Evolutionary conservation across 30 jellyfish, hydroid and myxozoan genomes (phyloP).

Genomic region (Haliclystus octoradiatus): DNA sequence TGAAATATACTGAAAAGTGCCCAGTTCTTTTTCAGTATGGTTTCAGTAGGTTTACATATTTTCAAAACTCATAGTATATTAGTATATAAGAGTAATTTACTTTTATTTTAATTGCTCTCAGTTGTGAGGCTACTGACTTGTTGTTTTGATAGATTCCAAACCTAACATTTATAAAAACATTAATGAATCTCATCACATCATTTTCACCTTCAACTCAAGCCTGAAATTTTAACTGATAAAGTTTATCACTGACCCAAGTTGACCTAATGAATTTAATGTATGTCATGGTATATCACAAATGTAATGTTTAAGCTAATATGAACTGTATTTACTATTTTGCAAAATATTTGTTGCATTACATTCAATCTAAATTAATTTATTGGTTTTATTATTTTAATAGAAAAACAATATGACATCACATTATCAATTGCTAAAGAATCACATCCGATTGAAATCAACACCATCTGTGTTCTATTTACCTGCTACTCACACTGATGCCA

Average conservation of each 20-base stretch:
- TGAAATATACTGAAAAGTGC: neutral
- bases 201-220: too few species aligned
- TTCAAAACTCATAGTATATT: too few species aligned
- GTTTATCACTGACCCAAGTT: too few species aligned
- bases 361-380: neutral
- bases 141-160: neutral
- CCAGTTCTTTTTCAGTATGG: neutral
- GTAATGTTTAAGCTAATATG: neutral
- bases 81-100: too few species aligned
- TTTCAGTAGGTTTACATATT: neutral
- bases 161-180: neutral
- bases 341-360: neutral
- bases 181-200: neutral
- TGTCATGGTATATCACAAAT: neutral
- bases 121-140: neutral
- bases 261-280: neutral
- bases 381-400: conserved; percentile 25
- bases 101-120: neutral
- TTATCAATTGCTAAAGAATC: conserved; percentile 31
- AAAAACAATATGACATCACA: conserved; percentile 49
- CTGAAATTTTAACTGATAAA: too few species aligned
- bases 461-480: conserved; percentile 82
- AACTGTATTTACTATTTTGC: neutral
- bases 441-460: conserved; percentile 57
- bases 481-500: conserved; percentile 64